A percentile compares a stretch with the other conserved stretches of the same genome.
Evolutionary conservation across 64 coral and sea anemone genomes (phyloP).

Genomic region (Dendronephthya gigantea): DNA sequence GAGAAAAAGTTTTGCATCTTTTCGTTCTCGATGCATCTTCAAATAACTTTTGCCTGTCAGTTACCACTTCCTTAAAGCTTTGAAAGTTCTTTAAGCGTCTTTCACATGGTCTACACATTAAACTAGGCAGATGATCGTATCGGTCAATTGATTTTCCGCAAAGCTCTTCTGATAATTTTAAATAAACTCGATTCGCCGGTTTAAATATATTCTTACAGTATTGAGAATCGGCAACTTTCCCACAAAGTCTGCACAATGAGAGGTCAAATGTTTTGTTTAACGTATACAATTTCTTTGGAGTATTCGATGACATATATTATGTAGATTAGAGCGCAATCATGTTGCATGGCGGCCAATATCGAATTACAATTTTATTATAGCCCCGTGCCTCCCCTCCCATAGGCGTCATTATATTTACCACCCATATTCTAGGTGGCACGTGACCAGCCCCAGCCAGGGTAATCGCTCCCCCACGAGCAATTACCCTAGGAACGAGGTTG

Average conservation of each 20-base stretch:
- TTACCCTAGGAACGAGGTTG: too few relatives aligned
- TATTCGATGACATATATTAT: neutral
- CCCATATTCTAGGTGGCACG: too few relatives aligned
- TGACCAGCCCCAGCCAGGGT: too few relatives aligned
- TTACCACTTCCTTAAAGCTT: neutral
- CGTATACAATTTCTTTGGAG: neutral
- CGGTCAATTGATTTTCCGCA: neutral
- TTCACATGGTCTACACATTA: slow-evolving; percentile 7
- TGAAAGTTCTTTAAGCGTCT: neutral
- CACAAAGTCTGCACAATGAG: neutral
- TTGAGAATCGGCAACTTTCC: neutral
- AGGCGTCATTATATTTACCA: neutral
- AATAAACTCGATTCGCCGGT: neutral
- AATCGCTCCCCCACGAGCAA: too few relatives aligned
- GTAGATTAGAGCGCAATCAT: neutral
- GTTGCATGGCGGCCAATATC: neutral
- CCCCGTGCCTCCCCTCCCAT: neutral
- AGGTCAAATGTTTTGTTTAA: neutral
- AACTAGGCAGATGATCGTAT: neutral
- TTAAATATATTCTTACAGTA: neutral
- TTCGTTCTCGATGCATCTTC: neutral
- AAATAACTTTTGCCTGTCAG: neutral
- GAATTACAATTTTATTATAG: neutral
- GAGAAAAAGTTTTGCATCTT: neutral
- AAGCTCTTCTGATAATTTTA: neutral